phyloP scores from a whole-genome alignment of 2,113 vertebrate species.

The zebrafish (Danio rerio) region DNA sequence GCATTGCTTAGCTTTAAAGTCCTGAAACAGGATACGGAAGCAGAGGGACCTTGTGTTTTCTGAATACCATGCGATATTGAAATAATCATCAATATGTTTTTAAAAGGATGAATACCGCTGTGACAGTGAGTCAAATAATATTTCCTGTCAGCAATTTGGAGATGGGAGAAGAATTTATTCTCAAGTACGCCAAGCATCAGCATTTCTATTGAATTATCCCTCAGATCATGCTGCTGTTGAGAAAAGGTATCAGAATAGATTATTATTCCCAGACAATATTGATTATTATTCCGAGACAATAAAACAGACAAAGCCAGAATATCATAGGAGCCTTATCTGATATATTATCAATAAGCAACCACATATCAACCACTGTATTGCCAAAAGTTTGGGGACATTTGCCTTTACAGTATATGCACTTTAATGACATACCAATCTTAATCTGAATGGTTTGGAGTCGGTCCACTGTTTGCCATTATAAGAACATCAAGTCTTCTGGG shows the following conservation, averaged over 20 bases:
- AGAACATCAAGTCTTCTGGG: too few species aligned
- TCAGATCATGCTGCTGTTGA: neutral
- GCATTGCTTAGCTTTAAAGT: conserved; percentile 7
- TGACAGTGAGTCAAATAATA: neutral
- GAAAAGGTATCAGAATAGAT: neutral
- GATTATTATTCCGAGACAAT: neutral
- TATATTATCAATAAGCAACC: too few species aligned
- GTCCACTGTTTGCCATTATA: too few species aligned
- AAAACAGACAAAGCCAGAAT: neutral
- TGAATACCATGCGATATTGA: neutral
- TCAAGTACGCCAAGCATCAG: neutral
- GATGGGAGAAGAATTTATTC: neutral
- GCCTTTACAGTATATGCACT: too few species aligned
- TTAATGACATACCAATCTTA: too few species aligned
- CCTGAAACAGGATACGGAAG: neutral
- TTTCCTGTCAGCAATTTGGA: neutral
- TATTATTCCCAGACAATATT: neutral
- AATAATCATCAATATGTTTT: neutral
- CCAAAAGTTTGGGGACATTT: too few species aligned
- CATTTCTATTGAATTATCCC: neutral
- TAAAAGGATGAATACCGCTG: neutral
- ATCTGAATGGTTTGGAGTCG: too few species aligned
- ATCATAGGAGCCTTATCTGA: neutral
- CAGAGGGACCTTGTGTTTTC: neutral
- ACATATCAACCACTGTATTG: too few species aligned